A percentile compares a stretch with the other conserved stretches of the same genome.
Conservation (phyloP, 1,140 invertebrate species). For the Diabrotica undecimpunctata region DNA sequence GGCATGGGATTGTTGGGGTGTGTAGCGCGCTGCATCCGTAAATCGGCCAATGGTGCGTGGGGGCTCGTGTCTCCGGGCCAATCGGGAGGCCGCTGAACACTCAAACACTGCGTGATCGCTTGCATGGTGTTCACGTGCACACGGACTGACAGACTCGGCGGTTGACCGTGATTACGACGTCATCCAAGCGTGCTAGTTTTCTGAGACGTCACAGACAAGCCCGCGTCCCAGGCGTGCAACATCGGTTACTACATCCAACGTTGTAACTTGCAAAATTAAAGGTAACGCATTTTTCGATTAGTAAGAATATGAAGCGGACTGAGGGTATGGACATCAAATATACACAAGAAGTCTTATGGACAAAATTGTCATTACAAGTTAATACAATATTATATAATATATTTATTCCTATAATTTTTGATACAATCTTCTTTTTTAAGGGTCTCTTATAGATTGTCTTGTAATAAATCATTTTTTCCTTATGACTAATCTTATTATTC, state of each 20-base stretch:
- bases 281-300: not conserved
- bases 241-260: not conserved
- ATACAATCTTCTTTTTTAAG: too few species aligned
- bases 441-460: too few species aligned
- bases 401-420: too few species aligned
- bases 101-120: constrained; percentile 50
- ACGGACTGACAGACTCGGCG: constrained; percentile 50
- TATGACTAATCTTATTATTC: too few species aligned
- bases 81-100: constrained; percentile 47
- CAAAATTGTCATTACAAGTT: not conserved
- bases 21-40: constrained; percentile 30
- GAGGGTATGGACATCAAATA: not conserved
- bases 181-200: constrained; percentile 50
- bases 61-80: constrained; percentile 50
- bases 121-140: constrained; percentile 59
- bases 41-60: constrained; percentile 49
- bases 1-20: constrained; percentile 36
- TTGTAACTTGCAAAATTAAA: not conserved
- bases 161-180: constrained; percentile 51
- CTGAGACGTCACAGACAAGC: constrained; percentile 45
- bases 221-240: constrained; percentile 20
- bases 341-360: not conserved
- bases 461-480: too few species aligned
- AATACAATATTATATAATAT: too few species aligned
- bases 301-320: not conserved